Conservation (phyloP, 1,140 invertebrate genomes). For the Bemisia tabaci region DNA sequence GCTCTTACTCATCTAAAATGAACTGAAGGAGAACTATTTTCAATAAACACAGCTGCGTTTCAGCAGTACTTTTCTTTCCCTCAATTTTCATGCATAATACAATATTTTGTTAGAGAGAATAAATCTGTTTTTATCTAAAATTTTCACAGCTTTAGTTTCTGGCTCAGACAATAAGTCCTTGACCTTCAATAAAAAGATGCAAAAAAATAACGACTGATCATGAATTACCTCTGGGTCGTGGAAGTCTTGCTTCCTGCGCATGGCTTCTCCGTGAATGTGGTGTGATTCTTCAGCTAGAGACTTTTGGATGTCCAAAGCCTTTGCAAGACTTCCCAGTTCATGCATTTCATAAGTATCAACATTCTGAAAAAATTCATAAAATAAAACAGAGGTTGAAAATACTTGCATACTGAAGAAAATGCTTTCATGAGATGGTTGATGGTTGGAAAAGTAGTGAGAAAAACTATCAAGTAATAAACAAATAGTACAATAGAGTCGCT, state of each 20-base stretch:
- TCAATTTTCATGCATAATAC: too few relatives aligned
- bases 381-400: background rate
- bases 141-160: too few relatives aligned
- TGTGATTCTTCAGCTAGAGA: conserved; percentile 48
- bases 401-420: background rate
- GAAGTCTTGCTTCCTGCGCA: conserved; percentile 30
- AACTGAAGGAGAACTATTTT: too few relatives aligned
- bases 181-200: too few relatives aligned
- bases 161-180: too few relatives aligned
- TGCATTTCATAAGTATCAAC: conserved; percentile 14
- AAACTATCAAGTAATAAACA: background rate
- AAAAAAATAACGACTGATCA: too few relatives aligned
- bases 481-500: too few relatives aligned
- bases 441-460: background rate
- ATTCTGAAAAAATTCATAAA: conserved; percentile 10
- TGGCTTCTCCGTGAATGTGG: conserved; percentile 43
- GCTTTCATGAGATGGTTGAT: background rate
- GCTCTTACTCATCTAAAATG: too few relatives aligned
- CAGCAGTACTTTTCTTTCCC: too few relatives aligned
- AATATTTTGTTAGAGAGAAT: too few relatives aligned
- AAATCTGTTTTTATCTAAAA: too few relatives aligned
- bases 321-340: conserved; percentile 42
- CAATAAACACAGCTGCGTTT: too few relatives aligned
- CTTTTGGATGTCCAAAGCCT: conserved; percentile 58
- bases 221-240: conserved; percentile 52